Percentiles rank a stretch among this genome's conserved stretches.
Evolutionary conservation across 2,888 invertebrate species (phyloP).

Genomic region (Lithophane leautieri): DNA sequence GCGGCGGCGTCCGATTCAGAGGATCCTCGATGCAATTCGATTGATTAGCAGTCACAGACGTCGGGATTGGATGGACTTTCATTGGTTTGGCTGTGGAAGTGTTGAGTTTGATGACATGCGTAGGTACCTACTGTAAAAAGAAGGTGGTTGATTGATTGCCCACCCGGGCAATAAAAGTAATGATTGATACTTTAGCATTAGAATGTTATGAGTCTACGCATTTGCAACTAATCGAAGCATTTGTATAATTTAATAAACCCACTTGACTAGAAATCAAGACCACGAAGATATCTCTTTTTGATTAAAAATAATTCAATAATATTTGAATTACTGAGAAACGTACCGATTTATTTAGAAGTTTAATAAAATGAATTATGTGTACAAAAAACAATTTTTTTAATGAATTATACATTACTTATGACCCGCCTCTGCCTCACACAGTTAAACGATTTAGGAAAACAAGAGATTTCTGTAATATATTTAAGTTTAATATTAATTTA

Average conservation of each 20-base stretch:
- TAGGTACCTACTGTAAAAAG: background rate
- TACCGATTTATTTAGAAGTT: too few species aligned
- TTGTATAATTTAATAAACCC: background rate
- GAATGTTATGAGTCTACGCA: background rate
- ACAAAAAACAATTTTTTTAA: too few species aligned
- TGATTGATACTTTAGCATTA: background rate
- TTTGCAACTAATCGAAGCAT: constrained; percentile 12
- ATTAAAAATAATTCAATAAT: background rate
- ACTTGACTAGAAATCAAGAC: background rate
- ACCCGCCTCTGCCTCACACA: too few species aligned
- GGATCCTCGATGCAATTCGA: constrained; percentile 28
- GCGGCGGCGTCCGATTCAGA: background rate
- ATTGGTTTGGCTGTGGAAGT: background rate
- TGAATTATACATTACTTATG: too few species aligned
- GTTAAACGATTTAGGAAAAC: too few species aligned
- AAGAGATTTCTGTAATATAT: too few species aligned
- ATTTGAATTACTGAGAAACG: too few species aligned
- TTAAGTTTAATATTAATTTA: background rate
- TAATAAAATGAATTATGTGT: too few species aligned
- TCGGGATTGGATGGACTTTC: background rate
- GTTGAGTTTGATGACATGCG: background rate
- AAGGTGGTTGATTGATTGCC: background rate
- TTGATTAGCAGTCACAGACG: constrained; percentile 29
- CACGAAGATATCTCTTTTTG: background rate
- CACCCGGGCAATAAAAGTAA: background rate